A percentile compares a stretch with the other conserved stretches of the same genome.
phyloP scores from a whole-genome alignment of 1,140 invertebrate species.

The Drosophila santomea region DNA sequence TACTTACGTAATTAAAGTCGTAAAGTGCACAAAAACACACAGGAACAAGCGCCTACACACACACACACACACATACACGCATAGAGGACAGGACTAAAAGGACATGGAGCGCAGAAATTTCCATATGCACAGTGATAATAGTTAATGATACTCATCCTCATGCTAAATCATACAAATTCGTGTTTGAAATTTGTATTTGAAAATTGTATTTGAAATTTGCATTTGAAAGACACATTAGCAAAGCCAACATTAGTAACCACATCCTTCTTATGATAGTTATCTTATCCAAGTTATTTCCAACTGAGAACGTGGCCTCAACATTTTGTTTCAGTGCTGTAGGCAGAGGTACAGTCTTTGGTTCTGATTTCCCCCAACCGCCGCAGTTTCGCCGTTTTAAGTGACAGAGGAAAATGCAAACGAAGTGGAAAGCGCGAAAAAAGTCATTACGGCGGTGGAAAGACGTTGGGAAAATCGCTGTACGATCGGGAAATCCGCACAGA shows the following conservation, averaged over 20 bases:
- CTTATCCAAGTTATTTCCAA: too few relatives aligned
- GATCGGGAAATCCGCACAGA: constrained; percentile 16
- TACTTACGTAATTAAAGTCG: constrained; percentile 83
- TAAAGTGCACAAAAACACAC: constrained; percentile 75
- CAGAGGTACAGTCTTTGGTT: constrained; percentile 26
- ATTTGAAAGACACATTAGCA: too few relatives aligned
- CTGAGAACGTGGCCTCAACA: too few relatives aligned
- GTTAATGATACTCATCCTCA: neutral
- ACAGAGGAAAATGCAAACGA: constrained; percentile 49
- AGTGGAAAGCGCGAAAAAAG: constrained; percentile 31
- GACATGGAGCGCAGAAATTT: neutral
- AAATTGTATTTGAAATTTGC: neutral
- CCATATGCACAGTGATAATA: neutral
- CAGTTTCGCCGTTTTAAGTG: constrained; percentile 16
- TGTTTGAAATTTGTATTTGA: neutral
- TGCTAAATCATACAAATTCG: neutral
- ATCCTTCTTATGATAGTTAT: too few relatives aligned
- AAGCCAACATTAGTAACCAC: too few relatives aligned
- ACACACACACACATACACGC: neutral
- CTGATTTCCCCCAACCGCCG: constrained; percentile 16
- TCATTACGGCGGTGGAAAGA: neutral
- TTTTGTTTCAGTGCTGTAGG: constrained; percentile 1
- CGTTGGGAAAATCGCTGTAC: neutral
- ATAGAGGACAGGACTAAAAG: neutral
- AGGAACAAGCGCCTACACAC: constrained; percentile 10